phyloP scores from a whole-genome alignment of 2,797 vertebrate genomes.

The Cossypha polioptera region DNA sequence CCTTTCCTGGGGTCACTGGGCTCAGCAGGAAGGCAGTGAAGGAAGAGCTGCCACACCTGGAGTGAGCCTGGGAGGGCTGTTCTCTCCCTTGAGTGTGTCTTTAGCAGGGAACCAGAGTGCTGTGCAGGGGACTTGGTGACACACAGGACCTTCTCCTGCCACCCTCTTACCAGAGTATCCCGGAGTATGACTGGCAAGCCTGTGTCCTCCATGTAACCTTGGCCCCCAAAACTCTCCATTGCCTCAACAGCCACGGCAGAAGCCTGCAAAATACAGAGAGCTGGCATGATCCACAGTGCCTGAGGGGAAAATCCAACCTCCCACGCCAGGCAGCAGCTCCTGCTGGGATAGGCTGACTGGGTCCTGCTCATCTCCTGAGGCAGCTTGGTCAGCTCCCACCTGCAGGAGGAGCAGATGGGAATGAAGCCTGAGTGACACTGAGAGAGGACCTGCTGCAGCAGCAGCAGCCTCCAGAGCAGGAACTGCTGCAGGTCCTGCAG shows the following conservation, averaged over 20 bases:
- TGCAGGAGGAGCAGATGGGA: background rate
- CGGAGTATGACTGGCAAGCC: conserved; percentile 78
- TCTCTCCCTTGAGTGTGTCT: background rate
- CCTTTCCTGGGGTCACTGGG: background rate
- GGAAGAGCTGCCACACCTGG: background rate
- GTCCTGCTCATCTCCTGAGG: background rate
- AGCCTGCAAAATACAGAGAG: conserved; percentile 65
- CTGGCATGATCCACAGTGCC: background rate
- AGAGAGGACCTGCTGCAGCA: background rate
- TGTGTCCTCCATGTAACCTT: conserved; percentile 88
- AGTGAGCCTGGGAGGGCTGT: background rate
- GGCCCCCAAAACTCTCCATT: conserved; percentile 86
- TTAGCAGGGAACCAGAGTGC: background rate
- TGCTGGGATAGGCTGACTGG: background rate
- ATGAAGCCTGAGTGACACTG: background rate
- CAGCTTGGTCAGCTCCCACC: background rate
- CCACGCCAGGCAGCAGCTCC: background rate
- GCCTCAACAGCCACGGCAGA: conserved; percentile 81
- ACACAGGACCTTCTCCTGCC: background rate
- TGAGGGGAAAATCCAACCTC: background rate
- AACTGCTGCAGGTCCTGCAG: background rate
- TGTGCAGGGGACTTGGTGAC: background rate
- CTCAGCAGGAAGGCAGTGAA: background rate
- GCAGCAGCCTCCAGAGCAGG: background rate
- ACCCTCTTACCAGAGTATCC: conserved; percentile 77